Evolutionary conservation across 2,888 invertebrate genomes (phyloP).

Genomic region (Macrophya annulata): DNA sequence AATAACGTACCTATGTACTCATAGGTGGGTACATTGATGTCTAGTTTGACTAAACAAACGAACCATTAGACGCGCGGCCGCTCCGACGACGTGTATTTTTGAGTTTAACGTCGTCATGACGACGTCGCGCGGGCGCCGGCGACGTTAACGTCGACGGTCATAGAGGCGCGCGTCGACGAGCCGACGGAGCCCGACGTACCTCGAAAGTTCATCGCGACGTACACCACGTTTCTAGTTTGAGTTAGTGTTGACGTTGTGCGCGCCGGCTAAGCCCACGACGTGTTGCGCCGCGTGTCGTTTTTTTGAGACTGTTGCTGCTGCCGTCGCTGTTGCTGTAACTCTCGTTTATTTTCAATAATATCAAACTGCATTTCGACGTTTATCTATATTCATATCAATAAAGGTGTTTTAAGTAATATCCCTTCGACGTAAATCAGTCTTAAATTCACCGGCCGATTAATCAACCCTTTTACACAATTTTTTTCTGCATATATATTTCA

Average conservation of each 20-base stretch:
- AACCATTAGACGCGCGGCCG: slow-evolving; percentile 14
- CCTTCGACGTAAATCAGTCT: slow-evolving; percentile 5
- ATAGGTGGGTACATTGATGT: neutral
- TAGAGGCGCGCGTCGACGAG: slow-evolving; percentile 51
- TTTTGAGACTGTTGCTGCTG: slow-evolving; percentile 31
- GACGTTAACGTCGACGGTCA: neutral
- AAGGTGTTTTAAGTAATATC: neutral
- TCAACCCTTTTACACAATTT: neutral
- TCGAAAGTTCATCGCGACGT: slow-evolving; percentile 52
- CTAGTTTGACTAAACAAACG: slow-evolving; percentile 44
- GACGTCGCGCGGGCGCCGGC: slow-evolving; percentile 62
- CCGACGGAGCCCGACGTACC: slow-evolving; percentile 48
- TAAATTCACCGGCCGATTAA: neutral
- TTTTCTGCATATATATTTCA: neutral
- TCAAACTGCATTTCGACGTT: neutral
- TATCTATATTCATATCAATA: slow-evolving; percentile 1
- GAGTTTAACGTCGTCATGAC: slow-evolving; percentile 72
- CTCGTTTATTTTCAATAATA: neutral
- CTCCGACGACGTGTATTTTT: slow-evolving; percentile 69
- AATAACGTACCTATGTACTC: slow-evolving; percentile 30
- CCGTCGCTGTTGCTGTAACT: slow-evolving; percentile 3
- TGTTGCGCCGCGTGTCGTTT: slow-evolving; percentile 53
- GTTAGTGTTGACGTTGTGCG: slow-evolving; percentile 56
- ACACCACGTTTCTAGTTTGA: slow-evolving; percentile 50
- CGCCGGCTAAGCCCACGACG: slow-evolving; percentile 54